Conservation (phyloP, 2,797 vertebrate species). For the Argya squamiceps region DNA sequence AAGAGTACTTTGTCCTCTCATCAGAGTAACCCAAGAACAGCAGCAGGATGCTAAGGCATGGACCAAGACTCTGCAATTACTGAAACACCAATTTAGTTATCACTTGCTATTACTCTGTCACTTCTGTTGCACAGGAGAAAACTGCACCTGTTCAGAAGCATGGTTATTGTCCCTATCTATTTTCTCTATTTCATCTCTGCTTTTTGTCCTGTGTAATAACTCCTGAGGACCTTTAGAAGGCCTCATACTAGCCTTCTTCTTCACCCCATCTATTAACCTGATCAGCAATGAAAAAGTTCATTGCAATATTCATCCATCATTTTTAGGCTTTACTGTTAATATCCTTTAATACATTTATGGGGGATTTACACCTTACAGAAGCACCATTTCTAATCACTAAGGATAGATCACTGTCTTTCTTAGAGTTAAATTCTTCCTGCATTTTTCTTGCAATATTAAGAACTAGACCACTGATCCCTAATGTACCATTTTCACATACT, state of each 20-base stretch:
- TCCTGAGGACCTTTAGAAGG: slow-evolving; percentile 37
- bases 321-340: slow-evolving; percentile 49
- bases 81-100: slow-evolving; percentile 30
- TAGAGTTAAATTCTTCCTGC: background rate
- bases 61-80: slow-evolving; percentile 16
- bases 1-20: background rate
- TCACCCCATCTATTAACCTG: slow-evolving; percentile 23
- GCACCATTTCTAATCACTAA: background rate
- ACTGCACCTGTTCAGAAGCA: slow-evolving; percentile 1
- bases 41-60: background rate
- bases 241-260: background rate
- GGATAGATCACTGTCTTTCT: background rate
- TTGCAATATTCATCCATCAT: slow-evolving; percentile 44
- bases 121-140: background rate
- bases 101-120: slow-evolving; percentile 25
- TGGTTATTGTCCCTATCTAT: background rate
- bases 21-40: background rate
- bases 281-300: slow-evolving; percentile 45
- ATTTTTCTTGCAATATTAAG: background rate
- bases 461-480: background rate
- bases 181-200: slow-evolving; percentile 11
- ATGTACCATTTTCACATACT: background rate
- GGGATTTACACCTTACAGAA: background rate
- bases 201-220: slow-evolving; percentile 9
- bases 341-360: slow-evolving; percentile 12